Conservation (phyloP, 2,113 vertebrate genomes). For the Archilochus colubris region DNA sequence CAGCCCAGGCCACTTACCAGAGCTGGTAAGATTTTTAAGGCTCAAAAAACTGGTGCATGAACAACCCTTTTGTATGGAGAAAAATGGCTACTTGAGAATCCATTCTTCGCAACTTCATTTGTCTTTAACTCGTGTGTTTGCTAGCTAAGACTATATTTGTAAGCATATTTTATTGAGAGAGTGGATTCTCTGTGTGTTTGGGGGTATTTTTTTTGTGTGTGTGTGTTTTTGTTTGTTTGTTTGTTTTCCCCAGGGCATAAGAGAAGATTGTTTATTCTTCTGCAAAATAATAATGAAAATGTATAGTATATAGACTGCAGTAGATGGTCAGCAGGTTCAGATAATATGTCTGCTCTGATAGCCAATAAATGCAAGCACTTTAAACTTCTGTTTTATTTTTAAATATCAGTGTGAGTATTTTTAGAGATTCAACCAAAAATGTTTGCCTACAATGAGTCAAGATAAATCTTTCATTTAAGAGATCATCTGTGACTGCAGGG, state of each 20-base stretch:
- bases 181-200: background rate
- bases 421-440: background rate
- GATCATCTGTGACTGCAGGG: background rate
- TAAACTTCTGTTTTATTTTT: slow-evolving; percentile 1
- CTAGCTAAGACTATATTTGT: background rate
- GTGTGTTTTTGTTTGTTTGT: background rate
- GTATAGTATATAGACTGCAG: background rate
- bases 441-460: background rate
- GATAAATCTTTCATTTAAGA: slow-evolving; percentile 17
- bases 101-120: background rate
- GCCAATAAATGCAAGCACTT: background rate
- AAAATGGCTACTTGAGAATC: background rate
- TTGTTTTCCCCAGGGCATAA: background rate
- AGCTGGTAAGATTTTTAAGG: background rate
- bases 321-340: background rate
- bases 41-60: background rate
- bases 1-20: background rate
- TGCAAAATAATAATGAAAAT: background rate
- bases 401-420: background rate
- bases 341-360: background rate
- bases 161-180: background rate
- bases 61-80: background rate
- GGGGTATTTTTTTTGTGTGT: background rate
- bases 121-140: background rate
- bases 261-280: background rate